Evolutionary conservation across 2,113 vertebrate species (phyloP).

Genomic region (Hemicordylus capensis): DNA sequence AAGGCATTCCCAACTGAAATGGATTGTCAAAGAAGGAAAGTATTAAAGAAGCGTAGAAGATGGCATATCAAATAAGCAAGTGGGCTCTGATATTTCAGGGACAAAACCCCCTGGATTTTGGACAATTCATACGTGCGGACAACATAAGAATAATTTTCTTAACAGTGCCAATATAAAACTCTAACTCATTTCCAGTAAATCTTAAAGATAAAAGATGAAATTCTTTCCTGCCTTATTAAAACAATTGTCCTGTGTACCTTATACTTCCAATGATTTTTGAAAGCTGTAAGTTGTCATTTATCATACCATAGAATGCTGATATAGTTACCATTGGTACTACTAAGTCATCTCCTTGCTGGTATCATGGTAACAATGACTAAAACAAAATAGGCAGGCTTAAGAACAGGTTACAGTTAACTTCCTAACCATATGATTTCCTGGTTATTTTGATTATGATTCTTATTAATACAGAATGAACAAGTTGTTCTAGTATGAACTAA

Average conservation of each 20-base stretch:
- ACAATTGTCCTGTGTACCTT: background rate
- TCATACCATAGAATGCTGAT: background rate
- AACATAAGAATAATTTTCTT: background rate
- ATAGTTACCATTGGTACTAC: background rate
- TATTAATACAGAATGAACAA: too few relatives aligned
- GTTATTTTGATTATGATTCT: too few relatives aligned
- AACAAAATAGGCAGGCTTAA: too few relatives aligned
- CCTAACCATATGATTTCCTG: too few relatives aligned
- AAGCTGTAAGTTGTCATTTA: background rate
- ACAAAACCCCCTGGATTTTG: background rate
- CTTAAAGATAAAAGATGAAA: background rate
- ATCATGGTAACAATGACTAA: too few relatives aligned
- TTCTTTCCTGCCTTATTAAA: background rate
- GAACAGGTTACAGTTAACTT: too few relatives aligned
- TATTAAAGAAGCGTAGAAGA: background rate
- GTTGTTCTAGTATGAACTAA: too few relatives aligned
- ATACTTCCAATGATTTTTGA: background rate
- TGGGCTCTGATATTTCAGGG: background rate
- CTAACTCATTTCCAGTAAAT: background rate
- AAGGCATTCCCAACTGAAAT: background rate
- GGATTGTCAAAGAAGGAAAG: background rate
- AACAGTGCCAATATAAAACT: background rate
- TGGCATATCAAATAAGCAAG: background rate
- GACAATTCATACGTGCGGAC: background rate
- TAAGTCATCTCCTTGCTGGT: background rate